phyloP scores from a whole-genome alignment of 2,113 vertebrate genomes.

The Gallinago undulata region DNA sequence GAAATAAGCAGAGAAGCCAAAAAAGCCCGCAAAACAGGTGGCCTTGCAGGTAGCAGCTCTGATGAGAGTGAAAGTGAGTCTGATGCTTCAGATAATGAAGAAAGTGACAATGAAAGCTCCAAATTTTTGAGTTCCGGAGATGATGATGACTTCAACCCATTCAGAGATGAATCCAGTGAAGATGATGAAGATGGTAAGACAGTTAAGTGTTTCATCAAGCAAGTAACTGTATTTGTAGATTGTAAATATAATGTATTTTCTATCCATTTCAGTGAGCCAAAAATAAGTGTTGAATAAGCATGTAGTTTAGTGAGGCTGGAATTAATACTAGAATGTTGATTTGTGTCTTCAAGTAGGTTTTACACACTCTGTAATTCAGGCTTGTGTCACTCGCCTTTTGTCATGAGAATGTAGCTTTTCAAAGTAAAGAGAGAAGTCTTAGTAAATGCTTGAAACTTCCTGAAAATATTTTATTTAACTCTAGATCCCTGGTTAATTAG shows the following conservation, averaged over 20 bases:
- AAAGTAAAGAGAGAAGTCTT: neutral
- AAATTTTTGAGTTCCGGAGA: conserved; percentile 93
- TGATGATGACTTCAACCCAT: conserved; percentile 94
- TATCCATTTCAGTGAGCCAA: neutral
- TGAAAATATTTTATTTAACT: neutral
- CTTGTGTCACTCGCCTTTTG: neutral
- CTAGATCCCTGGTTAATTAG: conserved; percentile 96
- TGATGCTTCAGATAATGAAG: conserved; percentile 85
- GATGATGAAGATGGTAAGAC: conserved; percentile 92
- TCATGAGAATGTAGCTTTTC: neutral
- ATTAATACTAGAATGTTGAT: neutral
- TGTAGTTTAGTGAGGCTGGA: neutral
- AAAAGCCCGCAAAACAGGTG: conserved; percentile 86
- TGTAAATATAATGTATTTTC: neutral
- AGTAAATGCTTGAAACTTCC: neutral
- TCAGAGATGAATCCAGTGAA: conserved; percentile 93
- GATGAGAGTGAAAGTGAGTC: conserved; percentile 87
- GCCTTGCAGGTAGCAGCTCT: conserved; percentile 91
- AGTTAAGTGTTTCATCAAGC: neutral
- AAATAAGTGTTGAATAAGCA: neutral
- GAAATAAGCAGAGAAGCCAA: conserved; percentile 87
- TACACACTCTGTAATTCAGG: neutral
- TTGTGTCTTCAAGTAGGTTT: neutral
- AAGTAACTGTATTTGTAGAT: neutral
- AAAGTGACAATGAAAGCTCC: conserved; percentile 92